Conservation (phyloP, 2,797 vertebrate species). For the Tokudaia tokunoshimensis region DNA sequence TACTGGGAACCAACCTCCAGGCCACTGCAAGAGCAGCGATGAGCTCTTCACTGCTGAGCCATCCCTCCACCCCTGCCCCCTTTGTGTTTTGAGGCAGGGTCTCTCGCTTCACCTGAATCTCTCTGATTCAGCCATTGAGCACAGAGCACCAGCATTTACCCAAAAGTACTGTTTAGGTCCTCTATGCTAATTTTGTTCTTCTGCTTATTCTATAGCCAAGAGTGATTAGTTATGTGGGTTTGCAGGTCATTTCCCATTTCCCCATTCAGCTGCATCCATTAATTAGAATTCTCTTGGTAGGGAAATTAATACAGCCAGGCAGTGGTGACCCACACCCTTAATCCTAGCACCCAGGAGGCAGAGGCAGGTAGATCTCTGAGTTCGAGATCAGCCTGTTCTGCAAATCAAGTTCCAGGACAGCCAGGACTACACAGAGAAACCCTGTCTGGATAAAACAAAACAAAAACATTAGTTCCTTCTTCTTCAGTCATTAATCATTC, state of each 20-base stretch:
- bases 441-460: not conserved
- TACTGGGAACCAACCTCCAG: not conserved
- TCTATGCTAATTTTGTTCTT: not conserved
- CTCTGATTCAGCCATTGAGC: not conserved
- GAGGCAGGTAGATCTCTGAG: not conserved
- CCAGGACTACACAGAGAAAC: not conserved
- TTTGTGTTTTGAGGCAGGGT: not conserved
- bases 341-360: not conserved
- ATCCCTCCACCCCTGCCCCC: not conserved
- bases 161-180: not conserved
- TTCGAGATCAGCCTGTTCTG: not conserved
- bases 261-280: not conserved
- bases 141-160: not conserved
- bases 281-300: not conserved
- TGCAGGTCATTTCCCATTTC: not conserved
- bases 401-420: not conserved
- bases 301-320: not conserved
- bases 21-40: not conserved
- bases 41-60: too few species aligned
- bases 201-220: not conserved
- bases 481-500: not conserved
- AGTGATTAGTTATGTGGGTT: not conserved
- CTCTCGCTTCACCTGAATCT: not conserved
- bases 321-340: not conserved
- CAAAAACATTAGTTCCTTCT: not conserved